Base-by-base conservation (phyloP, 2,797 vertebrate genomes). In the Tragelaphus eurycerus region DNA sequence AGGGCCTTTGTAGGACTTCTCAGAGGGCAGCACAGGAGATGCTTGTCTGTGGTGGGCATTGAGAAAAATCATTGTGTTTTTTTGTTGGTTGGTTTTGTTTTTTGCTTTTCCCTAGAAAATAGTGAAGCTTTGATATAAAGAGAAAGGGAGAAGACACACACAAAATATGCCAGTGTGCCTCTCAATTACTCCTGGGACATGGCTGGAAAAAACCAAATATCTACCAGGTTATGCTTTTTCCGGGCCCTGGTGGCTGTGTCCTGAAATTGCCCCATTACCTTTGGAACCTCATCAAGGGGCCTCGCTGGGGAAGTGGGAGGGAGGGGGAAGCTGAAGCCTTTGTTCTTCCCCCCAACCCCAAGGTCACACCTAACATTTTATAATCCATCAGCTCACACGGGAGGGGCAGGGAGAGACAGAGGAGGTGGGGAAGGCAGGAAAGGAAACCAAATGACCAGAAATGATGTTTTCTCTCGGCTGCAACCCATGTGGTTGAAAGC, bases 391-490 rank as follows among this genome's bases (percentile, higher is more conserved):
- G 85, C 16, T 93, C 83, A 55, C 19, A 67, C n/a, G 43, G 95
- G 96, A 90, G 54, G 34, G 78, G 25, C 46, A 64, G 55, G 54
- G 81, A 82, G 67, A 60, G 71, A 78, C 57, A 82, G 13, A 50
- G 29, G 59, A 82, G 86, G 55, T 52, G 48, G 43, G 46, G 52
- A 86, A 57, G 83, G 89, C 31, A 95, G 82, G 84, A 89, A 85
- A 92, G 60, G 64, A 91, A 96, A 90, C 89, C 71, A 89, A 87
- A 94, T 83, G 94, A 60, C 94, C 54, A 95, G 96, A 98, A 97
- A 92, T 96, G 76, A 94, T 95, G 86, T 95, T 97, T 97, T 71
- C 92, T 90, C 76, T 79, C 60, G 57, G 93, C 64, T 86, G 90
- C 83, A 96, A 91, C 71, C 78, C 82, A 74, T 71, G 71, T 43